These are phyloP conservation scores for Montipora efflorescens DNA, from an alignment of 64 coral and sea anemone genomes.

Conservation along the genomic window DNA sequence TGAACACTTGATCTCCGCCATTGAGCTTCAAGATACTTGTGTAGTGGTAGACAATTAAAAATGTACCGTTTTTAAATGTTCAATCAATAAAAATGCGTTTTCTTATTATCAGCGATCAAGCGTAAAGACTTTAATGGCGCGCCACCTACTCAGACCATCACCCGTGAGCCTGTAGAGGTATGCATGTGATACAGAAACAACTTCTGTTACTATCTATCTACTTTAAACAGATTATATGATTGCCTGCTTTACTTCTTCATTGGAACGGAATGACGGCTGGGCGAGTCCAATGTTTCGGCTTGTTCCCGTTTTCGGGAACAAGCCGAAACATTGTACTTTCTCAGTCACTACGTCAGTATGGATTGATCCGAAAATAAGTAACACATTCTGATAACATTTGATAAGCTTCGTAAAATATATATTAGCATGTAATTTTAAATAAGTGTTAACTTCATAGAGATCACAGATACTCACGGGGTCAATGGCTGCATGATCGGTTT, in stretches of 20 bases:
- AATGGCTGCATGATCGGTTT: no score
- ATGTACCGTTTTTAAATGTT: no score
- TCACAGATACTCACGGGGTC: no score
- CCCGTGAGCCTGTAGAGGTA: background rate
- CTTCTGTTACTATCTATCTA: background rate
- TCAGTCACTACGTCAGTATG: background rate
- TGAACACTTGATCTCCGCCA: no score
- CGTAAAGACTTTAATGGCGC: background rate
- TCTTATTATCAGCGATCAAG: background rate
- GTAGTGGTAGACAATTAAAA: no score
- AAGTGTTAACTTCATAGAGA: no score
- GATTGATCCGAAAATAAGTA: background rate
- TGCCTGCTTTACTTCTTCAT: background rate
- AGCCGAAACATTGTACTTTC: background rate
- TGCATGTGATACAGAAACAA: background rate
- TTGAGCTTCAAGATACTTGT: no score
- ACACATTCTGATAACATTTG: background rate
- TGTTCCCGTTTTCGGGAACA: conserved; percentile 3
- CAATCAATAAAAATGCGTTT: no score
- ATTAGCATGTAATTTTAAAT: no score
- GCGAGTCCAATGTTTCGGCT: conserved; percentile 4
- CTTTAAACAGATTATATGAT: background rate
- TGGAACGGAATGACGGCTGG: background rate
- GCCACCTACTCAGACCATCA: background rate
- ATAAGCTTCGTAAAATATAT: no score